phyloP scores from a whole-genome alignment of 2,888 invertebrate species.

The Noctua janthe region DNA sequence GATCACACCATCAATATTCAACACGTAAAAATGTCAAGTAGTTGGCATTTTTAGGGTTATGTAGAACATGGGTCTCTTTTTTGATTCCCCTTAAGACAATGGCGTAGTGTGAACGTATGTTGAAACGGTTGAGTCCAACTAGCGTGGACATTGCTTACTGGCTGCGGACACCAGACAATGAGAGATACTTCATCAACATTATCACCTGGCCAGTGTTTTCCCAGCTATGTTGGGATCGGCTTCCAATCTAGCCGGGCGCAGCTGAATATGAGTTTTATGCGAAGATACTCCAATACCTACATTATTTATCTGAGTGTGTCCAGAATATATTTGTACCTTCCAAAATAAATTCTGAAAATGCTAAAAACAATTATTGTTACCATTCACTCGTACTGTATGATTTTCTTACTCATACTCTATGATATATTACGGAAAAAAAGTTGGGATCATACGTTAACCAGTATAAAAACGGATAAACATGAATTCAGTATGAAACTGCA shows the following conservation, averaged over 20 bases:
- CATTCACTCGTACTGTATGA: not conserved
- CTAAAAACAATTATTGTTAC: not conserved
- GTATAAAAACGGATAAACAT: too few relatives aligned
- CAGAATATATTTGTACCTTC: too few relatives aligned
- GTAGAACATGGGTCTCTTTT: not conserved
- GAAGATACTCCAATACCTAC: too few relatives aligned
- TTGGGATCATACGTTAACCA: too few relatives aligned
- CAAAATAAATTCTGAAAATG: not conserved
- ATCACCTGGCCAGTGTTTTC: not conserved
- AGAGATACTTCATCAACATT: not conserved
- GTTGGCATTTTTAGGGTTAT: conserved; percentile 25
- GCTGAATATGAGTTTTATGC: too few relatives aligned
- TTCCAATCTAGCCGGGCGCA: too few relatives aligned
- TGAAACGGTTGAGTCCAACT: not conserved
- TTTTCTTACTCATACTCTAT: not conserved
- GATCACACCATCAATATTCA: conserved; percentile 36
- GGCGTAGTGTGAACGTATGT: too few relatives aligned
- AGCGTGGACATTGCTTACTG: not conserved
- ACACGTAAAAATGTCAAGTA: conserved; percentile 46
- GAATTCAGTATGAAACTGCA: too few relatives aligned
- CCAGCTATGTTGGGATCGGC: not conserved
- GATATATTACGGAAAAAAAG: too few relatives aligned
- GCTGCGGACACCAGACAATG: not conserved
- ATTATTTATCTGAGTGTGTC: too few relatives aligned
- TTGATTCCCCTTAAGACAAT: not conserved